Conservation (phyloP, 2,797 vertebrate species). For the Melopsittacus undulatus region DNA sequence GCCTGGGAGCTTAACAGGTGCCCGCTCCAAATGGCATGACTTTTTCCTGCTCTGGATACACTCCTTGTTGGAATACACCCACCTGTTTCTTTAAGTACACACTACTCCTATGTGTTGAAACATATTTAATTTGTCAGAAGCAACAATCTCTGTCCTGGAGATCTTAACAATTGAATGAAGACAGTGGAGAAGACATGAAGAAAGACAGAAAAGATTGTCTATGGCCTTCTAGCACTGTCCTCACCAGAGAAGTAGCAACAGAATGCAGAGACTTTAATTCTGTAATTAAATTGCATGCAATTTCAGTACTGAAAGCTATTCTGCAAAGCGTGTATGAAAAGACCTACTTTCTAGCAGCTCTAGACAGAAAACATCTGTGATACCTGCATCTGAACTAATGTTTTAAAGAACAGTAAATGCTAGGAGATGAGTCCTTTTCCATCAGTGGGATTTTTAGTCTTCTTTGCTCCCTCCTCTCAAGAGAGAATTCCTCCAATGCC, state of each 20-base stretch:
- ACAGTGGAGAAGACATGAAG: neutral
- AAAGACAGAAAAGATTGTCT: neutral
- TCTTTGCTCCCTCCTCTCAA: neutral
- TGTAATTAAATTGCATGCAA: neutral
- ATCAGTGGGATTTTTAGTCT: neutral
- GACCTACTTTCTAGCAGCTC: neutral
- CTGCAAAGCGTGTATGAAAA: neutral
- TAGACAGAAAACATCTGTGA: neutral
- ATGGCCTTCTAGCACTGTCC: neutral
- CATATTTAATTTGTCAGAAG: neutral
- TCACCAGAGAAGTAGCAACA: neutral
- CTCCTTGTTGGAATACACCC: fast-evolving
- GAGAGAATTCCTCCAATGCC: neutral
- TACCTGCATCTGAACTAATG: neutral
- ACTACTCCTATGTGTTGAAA: neutral
- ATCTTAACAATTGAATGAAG: neutral
- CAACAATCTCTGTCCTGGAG: neutral
- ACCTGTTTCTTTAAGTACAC: neutral
- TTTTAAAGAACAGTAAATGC: neutral
- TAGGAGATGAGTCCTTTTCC: neutral
- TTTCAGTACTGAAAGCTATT: neutral
- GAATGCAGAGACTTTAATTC: neutral
- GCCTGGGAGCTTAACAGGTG: neutral
- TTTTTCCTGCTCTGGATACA: neutral
- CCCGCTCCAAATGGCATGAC: neutral